phyloP scores from a whole-genome alignment of 1,140 invertebrate genomes.

The Zaprionus taronus region DNA sequence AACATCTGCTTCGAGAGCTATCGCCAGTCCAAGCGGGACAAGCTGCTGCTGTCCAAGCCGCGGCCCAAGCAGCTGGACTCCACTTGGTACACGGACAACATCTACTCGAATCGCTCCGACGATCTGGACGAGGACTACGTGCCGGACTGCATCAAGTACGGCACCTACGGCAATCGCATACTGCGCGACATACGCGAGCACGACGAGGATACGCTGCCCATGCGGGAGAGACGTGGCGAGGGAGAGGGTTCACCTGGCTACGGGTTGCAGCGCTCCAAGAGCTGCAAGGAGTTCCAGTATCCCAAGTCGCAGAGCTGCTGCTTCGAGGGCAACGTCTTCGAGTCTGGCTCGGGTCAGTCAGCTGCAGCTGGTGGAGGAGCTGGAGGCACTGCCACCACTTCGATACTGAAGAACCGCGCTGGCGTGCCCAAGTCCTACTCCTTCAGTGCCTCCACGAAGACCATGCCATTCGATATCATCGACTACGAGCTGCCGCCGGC shows the following conservation, averaged over 20 bases:
- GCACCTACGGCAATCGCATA: constrained; percentile 70
- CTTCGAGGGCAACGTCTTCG: constrained; percentile 75
- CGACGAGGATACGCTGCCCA: constrained; percentile 57
- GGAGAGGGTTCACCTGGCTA: constrained; percentile 77
- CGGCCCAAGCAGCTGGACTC: constrained; percentile 83
- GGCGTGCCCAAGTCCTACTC: constrained; percentile 83
- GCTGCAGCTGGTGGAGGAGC: constrained; percentile 23
- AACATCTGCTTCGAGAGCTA: constrained; percentile 84
- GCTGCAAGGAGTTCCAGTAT: constrained; percentile 83
- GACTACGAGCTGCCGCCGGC: constrained; percentile 79
- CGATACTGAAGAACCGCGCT: constrained; percentile 72
- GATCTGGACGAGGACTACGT: constrained; percentile 82
- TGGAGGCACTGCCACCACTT: constrained; percentile 41
- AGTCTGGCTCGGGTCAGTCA: constrained; percentile 39
- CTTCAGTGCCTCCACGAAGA: constrained; percentile 78
- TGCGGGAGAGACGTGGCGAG: constrained; percentile 67
- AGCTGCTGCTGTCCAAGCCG: constrained; percentile 85
- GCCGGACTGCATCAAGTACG: constrained; percentile 79
- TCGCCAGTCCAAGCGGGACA: constrained; percentile 84
- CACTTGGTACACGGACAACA: constrained; percentile 85
- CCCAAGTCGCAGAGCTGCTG: constrained; percentile 83
- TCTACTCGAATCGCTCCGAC: constrained; percentile 84
- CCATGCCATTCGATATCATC: constrained; percentile 81
- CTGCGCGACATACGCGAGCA: constrained; percentile 75
- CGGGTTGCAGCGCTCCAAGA: constrained; percentile 76